Base-by-base conservation (phyloP, 2,797 vertebrate species). In the Argya squamiceps region DNA sequence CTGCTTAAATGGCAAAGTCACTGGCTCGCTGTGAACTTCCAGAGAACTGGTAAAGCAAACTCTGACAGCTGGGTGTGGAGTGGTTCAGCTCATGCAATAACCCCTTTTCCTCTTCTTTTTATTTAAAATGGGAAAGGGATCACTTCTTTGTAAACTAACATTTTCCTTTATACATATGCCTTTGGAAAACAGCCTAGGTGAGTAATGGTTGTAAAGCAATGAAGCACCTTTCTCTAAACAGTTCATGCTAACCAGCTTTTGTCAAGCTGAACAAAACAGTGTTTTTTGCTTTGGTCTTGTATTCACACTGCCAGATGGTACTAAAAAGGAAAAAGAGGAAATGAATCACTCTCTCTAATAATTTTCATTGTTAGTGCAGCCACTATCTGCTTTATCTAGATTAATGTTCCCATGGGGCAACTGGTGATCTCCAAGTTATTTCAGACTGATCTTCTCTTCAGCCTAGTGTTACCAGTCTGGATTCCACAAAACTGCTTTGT, bases 341-440 rank as follows among this genome's bases (percentile, higher is more conserved):
- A 88, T 88, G 7, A 93, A 93, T 94, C 67, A 94, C 44, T 69
- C 32, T 60, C 36, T 89, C 71, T 88, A 95, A 94, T 81, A 93
- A 95, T 93, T 93, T 95, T 84, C 20, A 32, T 92, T 89, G 77
- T 90, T 92, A 69, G 27, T 50, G 21, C 32, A 89, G 82, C 63
- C 68, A 67, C 47, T 83, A 74, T 69, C 85, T 88, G 34, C 55
- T 92, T 96, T 62, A 67, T 87, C 70, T 77, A 39, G 56, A 82
- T 12, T 37, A 79, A 75, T 2, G 1, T 81, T 94, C 65, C 75
- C 55, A 49, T 1, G 9, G 47, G 60, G 22, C 19, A 83, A 23
- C 23, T 78, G 58, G 36, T 70, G 53, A 68, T 74, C 52, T 71
- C 63, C 56, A 67, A 26, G 41, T 4, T 80, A 18, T 83, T 93